phyloP scores from a whole-genome alignment of 2,113 vertebrate genomes.

The Apistogramma diplotaenia region DNA sequence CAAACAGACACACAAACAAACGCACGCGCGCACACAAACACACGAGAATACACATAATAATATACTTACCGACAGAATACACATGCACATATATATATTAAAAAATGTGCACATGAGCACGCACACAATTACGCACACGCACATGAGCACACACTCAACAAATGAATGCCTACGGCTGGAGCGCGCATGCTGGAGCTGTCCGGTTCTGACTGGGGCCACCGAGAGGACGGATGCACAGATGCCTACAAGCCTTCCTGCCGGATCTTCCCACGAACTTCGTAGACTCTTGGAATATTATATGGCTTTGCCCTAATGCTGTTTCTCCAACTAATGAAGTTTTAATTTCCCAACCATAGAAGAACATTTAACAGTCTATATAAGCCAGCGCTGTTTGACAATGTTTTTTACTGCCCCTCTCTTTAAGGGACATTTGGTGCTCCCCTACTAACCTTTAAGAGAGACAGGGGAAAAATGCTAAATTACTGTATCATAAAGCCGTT shows the following conservation, averaged over 20 bases:
- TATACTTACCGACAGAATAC: neutral
- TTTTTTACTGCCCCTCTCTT: slow-evolving; percentile 45
- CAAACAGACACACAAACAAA: slow-evolving; percentile 25
- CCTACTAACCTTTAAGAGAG: slow-evolving; percentile 49
- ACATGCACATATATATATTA: slow-evolving; percentile 15
- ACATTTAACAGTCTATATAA: slow-evolving; percentile 50
- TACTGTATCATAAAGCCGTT: slow-evolving; percentile 64
- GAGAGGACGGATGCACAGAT: slow-evolving; percentile 34
- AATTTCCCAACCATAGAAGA: slow-evolving; percentile 50
- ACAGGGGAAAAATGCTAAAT: slow-evolving; percentile 48
- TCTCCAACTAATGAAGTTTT: slow-evolving; percentile 62
- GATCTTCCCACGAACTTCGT: slow-evolving; percentile 28
- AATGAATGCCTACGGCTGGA: slow-evolving; percentile 49
- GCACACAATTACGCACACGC: slow-evolving; percentile 15
- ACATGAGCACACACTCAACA: slow-evolving; percentile 24
- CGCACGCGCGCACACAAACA: neutral
- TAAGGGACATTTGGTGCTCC: slow-evolving; percentile 48
- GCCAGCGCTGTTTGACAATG: slow-evolving; percentile 34
- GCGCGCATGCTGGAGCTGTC: slow-evolving; percentile 45
- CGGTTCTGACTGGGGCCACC: slow-evolving; percentile 39
- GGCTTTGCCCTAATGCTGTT: slow-evolving; percentile 31
- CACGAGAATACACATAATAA: neutral
- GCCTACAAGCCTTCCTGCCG: slow-evolving; percentile 49
- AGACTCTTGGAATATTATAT: slow-evolving; percentile 15
- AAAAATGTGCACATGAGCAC: slow-evolving; percentile 10